phyloP scores from a whole-genome alignment of 2,888 invertebrate species.

The Caenorhabditis sulstoni region DNA sequence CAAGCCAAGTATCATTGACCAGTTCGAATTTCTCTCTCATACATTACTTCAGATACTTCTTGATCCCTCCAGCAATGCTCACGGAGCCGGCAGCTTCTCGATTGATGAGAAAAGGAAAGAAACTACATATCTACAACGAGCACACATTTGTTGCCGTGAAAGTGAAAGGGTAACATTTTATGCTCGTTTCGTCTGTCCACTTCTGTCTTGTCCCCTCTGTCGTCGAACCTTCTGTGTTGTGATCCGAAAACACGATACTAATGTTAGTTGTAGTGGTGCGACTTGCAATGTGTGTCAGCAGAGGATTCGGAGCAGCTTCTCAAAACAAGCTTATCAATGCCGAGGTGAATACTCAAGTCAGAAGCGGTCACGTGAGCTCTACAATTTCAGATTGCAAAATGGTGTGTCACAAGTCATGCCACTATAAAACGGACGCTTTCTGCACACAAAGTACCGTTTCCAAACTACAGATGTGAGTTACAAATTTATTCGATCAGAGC shows the following conservation, averaged over 20 bases:
- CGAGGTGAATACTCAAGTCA: constrained; percentile 70
- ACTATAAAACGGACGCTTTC: constrained; percentile 76
- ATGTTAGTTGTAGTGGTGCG: constrained; percentile 75
- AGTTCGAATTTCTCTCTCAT: neutral
- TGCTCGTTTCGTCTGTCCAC: neutral
- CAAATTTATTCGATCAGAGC: neutral
- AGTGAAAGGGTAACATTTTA: constrained; percentile 74
- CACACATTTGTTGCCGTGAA: constrained; percentile 81
- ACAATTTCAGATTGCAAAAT: constrained; percentile 77
- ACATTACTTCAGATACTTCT: constrained; percentile 74
- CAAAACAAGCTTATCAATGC: constrained; percentile 81
- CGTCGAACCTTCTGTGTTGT: constrained; percentile 1
- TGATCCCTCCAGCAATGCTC: constrained; percentile 77
- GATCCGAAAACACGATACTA: constrained; percentile 46
- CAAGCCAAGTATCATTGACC: constrained; percentile 61
- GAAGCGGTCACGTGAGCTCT: neutral
- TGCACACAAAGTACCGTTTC: constrained; percentile 75
- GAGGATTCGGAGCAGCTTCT: constrained; percentile 77
- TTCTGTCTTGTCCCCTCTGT: constrained; percentile 5
- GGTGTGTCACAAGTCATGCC: constrained; percentile 80
- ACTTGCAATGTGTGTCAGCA: constrained; percentile 78
- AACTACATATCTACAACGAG: constrained; percentile 80
- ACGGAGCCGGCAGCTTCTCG: constrained; percentile 71
- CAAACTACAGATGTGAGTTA: constrained; percentile 71
- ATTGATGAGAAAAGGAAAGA: constrained; percentile 78